Percentiles rank a stretch among this genome's conserved stretches.
phyloP scores from a whole-genome alignment of 2,797 vertebrate genomes.

The Tinamus major region DNA sequence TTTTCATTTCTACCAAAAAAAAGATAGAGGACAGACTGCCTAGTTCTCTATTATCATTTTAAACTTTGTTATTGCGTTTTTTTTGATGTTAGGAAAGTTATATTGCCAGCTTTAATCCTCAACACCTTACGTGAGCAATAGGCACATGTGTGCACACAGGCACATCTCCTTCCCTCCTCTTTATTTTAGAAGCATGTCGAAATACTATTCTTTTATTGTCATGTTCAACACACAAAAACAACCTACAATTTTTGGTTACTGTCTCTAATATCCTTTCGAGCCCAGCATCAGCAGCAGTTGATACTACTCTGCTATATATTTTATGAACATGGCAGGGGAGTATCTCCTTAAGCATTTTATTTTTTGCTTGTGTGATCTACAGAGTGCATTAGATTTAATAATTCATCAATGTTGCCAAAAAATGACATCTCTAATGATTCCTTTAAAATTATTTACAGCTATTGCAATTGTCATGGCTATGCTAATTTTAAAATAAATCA shows the following conservation, averaged over 20 bases:
- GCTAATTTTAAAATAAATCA: conserved; percentile 21
- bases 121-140: background rate
- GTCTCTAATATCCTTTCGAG: conserved; percentile 10
- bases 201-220: background rate
- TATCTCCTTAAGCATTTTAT: conserved; percentile 16
- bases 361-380: background rate
- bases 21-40: background rate
- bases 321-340: background rate
- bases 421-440: conserved; percentile 31
- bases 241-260: background rate
- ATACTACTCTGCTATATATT: background rate
- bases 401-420: conserved; percentile 18
- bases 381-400: conserved; percentile 18
- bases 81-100: background rate
- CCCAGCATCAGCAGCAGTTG: background rate
- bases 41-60: background rate
- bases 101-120: background rate
- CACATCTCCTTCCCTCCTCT: background rate
- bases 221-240: background rate
- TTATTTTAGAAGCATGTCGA: background rate
- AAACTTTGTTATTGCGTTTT: background rate
- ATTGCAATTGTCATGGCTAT: background rate
- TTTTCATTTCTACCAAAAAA: background rate
- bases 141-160: background rate
- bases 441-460: conserved; percentile 38